These are phyloP conservation scores for Tetranychus truncatus DNA, from an alignment of 2,888 invertebrate genomes.

Conservation along the genomic window DNA sequence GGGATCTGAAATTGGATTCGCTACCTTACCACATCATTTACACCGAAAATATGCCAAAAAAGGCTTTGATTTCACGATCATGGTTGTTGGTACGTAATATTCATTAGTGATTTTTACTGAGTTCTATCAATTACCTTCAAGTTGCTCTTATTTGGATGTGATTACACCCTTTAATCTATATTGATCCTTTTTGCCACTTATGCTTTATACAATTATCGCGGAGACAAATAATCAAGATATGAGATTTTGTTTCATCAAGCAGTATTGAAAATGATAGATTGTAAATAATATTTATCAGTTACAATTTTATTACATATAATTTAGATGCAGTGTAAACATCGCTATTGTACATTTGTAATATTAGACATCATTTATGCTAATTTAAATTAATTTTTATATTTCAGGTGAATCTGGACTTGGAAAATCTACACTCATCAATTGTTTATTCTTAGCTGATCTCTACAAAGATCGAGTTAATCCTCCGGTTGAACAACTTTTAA, in stretches of 20 bases:
- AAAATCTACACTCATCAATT: slow-evolving; percentile 84
- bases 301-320: neutral
- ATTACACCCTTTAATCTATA: neutral
- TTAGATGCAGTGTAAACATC: neutral
- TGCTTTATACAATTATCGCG: too few species aligned
- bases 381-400: neutral
- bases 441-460: slow-evolving; percentile 75
- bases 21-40: slow-evolving; percentile 83
- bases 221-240: too few species aligned
- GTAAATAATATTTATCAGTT: too few species aligned
- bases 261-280: too few species aligned
- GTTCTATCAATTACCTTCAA: neutral
- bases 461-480: slow-evolving; percentile 64
- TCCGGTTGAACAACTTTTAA: slow-evolving; percentile 40
- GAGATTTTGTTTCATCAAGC: too few species aligned
- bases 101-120: neutral
- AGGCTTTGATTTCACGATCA: slow-evolving; percentile 86
- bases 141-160: neutral
- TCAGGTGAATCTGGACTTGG: slow-evolving; percentile 69
- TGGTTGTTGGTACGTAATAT: slow-evolving; percentile 55
- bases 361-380: neutral
- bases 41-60: slow-evolving; percentile 88
- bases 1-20: slow-evolving; percentile 54
- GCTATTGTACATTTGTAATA: neutral
- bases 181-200: too few species aligned